A percentile compares a stretch with the other conserved stretches of the same genome.
Evolutionary conservation across 2,888 invertebrate genomes (phyloP).

Genomic region (Plemyria rubiginata): DNA sequence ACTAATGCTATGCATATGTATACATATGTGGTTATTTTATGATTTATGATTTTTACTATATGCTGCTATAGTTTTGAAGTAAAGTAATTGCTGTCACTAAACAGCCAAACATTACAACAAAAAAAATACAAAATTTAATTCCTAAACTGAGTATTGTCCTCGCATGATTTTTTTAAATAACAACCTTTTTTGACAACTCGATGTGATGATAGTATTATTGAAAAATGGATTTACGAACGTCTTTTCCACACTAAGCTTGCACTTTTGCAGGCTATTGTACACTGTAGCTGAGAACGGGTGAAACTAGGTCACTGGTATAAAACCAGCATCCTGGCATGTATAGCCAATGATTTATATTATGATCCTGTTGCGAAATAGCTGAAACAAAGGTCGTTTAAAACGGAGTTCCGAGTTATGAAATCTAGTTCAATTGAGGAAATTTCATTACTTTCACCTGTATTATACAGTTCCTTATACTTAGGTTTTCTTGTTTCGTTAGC

Average conservation of each 20-base stretch:
- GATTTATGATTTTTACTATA: too few species aligned
- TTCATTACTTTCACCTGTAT: background rate
- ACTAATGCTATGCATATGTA: too few species aligned
- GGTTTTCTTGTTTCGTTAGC: too few species aligned
- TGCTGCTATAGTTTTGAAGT: too few species aligned
- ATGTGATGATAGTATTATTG: background rate
- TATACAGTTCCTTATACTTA: too few species aligned
- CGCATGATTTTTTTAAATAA: too few species aligned
- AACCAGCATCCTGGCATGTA: constrained; percentile 48
- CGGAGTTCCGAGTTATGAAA: constrained; percentile 3
- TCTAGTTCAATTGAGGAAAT: background rate
- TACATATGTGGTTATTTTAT: too few species aligned
- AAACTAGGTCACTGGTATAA: constrained; percentile 56
- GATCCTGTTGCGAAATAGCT: constrained; percentile 42
- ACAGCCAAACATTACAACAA: too few species aligned
- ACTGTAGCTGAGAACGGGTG: constrained; percentile 8
- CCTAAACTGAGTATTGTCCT: too few species aligned
- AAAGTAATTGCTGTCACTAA: too few species aligned
- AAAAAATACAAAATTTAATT: too few species aligned
- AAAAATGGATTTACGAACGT: background rate
- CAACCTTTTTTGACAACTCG: background rate
- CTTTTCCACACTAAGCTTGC: constrained; percentile 4
- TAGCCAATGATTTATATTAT: constrained; percentile 55
- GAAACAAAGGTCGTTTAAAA: constrained; percentile 39
- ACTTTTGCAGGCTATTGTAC: constrained; percentile 26